Percentiles rank a stretch among this genome's conserved stretches.
These are phyloP conservation scores for Drosophila sulfurigaster DNA, from an alignment of 1,140 invertebrate species.

Conservation along the genomic window DNA sequence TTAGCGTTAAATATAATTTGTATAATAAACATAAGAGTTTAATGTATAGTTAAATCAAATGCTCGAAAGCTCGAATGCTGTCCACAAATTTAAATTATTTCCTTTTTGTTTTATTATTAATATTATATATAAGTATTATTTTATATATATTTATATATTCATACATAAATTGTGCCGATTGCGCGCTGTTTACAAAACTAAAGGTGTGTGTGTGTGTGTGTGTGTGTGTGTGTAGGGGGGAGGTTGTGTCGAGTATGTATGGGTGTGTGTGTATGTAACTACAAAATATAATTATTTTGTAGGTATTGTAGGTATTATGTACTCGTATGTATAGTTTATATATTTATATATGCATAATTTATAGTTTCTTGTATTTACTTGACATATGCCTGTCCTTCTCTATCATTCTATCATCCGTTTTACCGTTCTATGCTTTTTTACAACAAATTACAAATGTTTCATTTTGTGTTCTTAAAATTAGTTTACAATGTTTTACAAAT, in stretches of 20 bases:
- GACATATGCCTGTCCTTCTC: constrained; percentile 47
- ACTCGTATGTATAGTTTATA: constrained; percentile 55
- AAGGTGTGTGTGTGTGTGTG: constrained; percentile 51
- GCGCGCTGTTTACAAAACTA: constrained; percentile 74
- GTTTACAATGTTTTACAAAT: constrained; percentile 72
- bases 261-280: constrained; percentile 52
- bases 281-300: constrained; percentile 78
- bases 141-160: constrained; percentile 29
- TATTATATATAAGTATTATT: constrained; percentile 20
- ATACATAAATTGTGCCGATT: constrained; percentile 76
- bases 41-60: constrained; percentile 79
- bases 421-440: constrained; percentile 64
- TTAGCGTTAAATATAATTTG: constrained; percentile 76
- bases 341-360: constrained; percentile 68
- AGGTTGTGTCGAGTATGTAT: constrained; percentile 44
- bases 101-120: neutral
- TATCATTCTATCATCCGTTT: constrained; percentile 25
- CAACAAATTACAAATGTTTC: constrained; percentile 81
- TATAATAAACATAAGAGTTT: constrained; percentile 80
- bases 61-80: constrained; percentile 79
- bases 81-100: constrained; percentile 49
- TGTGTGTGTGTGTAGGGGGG: constrained; percentile 36
- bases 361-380: constrained; percentile 68
- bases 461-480: constrained; percentile 64
- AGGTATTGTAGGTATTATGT: constrained; percentile 58